These are phyloP conservation scores for Prorops nasuta DNA, from an alignment of 1,140 invertebrate species.

Conservation along the genomic window DNA sequence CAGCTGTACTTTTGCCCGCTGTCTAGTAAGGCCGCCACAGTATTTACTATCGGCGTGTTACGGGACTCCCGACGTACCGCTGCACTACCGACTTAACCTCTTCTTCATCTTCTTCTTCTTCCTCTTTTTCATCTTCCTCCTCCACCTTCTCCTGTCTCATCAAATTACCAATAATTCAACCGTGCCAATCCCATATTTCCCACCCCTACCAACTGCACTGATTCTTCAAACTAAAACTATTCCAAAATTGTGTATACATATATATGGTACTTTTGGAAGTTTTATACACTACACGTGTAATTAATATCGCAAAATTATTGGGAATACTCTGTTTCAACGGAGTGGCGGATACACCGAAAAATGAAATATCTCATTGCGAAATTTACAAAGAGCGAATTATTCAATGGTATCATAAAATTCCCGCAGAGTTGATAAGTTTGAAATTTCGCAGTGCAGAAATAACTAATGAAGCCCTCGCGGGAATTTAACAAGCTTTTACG, in stretches of 20 bases:
- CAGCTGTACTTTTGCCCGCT: conserved; percentile 21
- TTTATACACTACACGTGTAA: no score
- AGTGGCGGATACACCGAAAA: no score
- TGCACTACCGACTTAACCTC: conserved; percentile 26
- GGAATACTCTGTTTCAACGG: no score
- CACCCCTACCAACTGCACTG: conserved; percentile 3
- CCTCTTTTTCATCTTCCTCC: conserved; percentile 2
- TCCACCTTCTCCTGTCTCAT: neutral
- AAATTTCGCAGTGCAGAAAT: no score
- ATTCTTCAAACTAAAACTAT: conserved; percentile 2
- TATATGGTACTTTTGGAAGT: no score
- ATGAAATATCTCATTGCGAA: no score
- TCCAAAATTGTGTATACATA: conserved; percentile 2
- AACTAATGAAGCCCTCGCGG: no score
- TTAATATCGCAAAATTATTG: no score
- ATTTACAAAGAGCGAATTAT: no score
- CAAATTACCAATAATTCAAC: neutral
- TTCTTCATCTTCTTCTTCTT: conserved; percentile 6
- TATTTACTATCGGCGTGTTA: conserved; percentile 39
- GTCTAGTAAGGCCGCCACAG: conserved; percentile 30
- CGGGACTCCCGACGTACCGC: conserved; percentile 40
- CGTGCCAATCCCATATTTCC: neutral
- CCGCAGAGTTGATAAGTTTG: no score
- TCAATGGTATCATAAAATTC: no score
- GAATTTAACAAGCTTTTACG: no score